A percentile compares a stretch with the other conserved stretches of the same genome.
phyloP scores from a whole-genome alignment of 2,888 invertebrate genomes.

The Meghimatium bilineatum region DNA sequence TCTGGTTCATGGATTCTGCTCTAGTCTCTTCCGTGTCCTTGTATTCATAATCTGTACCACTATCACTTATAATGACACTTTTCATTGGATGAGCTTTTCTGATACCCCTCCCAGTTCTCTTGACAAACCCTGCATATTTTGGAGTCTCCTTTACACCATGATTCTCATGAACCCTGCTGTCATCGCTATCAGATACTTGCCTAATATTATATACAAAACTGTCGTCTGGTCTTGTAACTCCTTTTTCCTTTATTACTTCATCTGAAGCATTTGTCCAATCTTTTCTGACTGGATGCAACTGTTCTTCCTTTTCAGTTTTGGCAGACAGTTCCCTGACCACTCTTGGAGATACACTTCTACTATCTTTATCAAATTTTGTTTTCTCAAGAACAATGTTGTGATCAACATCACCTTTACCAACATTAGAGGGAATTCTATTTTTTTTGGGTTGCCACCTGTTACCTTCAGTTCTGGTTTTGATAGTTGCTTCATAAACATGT shows the following conservation, averaged over 20 bases:
- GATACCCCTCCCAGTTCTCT: conserved; percentile 17
- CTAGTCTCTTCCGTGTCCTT: not conserved
- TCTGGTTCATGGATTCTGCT: not conserved
- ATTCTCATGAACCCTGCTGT: not conserved
- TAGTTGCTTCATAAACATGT: not conserved
- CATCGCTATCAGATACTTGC: not conserved
- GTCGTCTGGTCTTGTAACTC: not conserved
- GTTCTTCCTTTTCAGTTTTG: not conserved
- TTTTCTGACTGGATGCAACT: not conserved
- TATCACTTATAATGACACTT: not conserved
- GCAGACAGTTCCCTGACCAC: not conserved
- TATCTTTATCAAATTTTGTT: not conserved
- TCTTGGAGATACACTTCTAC: not conserved
- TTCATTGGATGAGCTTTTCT: conserved; percentile 1
- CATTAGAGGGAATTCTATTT: not conserved
- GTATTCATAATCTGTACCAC: not conserved
- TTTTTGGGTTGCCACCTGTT: not conserved
- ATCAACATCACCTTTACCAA: not conserved
- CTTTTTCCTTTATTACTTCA: not conserved
- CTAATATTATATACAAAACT: not conserved
- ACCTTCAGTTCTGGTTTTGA: not conserved
- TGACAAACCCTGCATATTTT: conserved; percentile 31
- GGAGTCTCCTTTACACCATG: not conserved
- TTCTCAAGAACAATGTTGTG: not conserved
- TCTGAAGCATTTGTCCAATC: not conserved